Evolutionary conservation across 2,888 invertebrate species (phyloP).

Genomic region (Eudasyphora cyanicolor): DNA sequence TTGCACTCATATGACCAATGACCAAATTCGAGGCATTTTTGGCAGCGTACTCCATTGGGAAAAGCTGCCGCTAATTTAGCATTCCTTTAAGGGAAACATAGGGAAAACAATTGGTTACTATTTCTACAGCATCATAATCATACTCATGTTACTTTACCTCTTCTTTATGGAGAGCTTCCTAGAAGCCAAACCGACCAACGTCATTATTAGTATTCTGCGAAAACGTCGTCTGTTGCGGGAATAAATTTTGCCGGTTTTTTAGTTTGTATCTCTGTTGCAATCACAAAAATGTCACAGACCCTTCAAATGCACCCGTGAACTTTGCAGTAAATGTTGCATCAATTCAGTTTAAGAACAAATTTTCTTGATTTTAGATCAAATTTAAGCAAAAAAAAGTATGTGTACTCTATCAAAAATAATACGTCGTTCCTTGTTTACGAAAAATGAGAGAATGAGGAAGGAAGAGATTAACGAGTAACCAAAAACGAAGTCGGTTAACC

Average conservation of each 20-base stretch:
- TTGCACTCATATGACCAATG: conserved; percentile 98
- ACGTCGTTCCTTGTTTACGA: too few species aligned
- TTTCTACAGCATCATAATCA: not conserved
- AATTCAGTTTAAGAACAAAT: too few species aligned
- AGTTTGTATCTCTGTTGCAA: not conserved
- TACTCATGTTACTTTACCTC: conserved; percentile 68
- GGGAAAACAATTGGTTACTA: not conserved
- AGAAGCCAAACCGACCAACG: conserved; percentile 77
- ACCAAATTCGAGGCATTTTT: conserved; percentile 94
- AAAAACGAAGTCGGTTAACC: too few species aligned
- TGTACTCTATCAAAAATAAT: too few species aligned
- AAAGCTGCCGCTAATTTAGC: conserved; percentile 84
- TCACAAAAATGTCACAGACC: not conserved
- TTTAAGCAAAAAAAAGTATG: conserved; percentile 1
- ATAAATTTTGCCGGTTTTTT: conserved; percentile 60
- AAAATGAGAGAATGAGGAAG: too few species aligned
- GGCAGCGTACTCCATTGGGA: conserved; percentile 91
- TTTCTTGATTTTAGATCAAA: too few species aligned
- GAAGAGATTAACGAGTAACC: too few species aligned
- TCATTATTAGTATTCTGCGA: conserved; percentile 71
- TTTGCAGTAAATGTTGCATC: too few species aligned
- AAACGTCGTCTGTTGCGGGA: conserved; percentile 60
- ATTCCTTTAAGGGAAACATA: conserved; percentile 78
- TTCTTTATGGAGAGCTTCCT: conserved; percentile 78
- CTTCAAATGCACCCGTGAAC: too few species aligned